Evolutionary conservation across 2,113 vertebrate genomes (phyloP).

Genomic region (Pandion haliaetus): DNA sequence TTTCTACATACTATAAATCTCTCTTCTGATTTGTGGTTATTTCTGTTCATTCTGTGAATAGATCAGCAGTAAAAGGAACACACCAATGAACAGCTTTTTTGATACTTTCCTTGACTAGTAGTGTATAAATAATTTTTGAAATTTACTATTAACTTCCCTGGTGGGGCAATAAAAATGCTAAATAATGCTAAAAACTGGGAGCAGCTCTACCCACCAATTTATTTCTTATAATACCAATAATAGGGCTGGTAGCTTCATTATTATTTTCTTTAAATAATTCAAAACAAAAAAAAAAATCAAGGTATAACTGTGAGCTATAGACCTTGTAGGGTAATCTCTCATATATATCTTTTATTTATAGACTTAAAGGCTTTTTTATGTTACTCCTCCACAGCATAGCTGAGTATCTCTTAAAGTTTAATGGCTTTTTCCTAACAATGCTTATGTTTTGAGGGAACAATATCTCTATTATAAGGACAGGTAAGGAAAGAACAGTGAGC

Average conservation of each 20-base stretch:
- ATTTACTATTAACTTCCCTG: constrained; percentile 39
- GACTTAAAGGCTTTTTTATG: neutral
- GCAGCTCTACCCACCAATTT: constrained; percentile 24
- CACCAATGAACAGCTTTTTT: constrained; percentile 17
- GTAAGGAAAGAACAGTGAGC: neutral
- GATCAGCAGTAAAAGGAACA: constrained; percentile 43
- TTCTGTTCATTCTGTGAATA: constrained; percentile 44
- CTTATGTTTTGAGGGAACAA: neutral
- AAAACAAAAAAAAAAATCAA: constrained; percentile 35
- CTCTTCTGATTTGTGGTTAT: constrained; percentile 50
- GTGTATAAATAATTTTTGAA: constrained; percentile 67
- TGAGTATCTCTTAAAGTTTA: neutral
- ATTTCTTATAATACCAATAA: constrained; percentile 50
- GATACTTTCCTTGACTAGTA: constrained; percentile 45
- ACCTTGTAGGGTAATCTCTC: neutral
- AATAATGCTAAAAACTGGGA: constrained; percentile 57
- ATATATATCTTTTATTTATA: neutral
- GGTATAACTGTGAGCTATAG: neutral
- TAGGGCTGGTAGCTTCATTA: constrained; percentile 10
- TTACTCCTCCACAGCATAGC: neutral
- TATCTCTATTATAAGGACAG: neutral
- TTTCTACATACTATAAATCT: constrained; percentile 35
- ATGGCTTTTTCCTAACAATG: neutral
- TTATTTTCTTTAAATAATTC: constrained; percentile 62
- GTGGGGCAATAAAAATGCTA: constrained; percentile 70